phyloP scores from a whole-genome alignment of 2,797 vertebrate species.

The Champsocephalus esox region DNA sequence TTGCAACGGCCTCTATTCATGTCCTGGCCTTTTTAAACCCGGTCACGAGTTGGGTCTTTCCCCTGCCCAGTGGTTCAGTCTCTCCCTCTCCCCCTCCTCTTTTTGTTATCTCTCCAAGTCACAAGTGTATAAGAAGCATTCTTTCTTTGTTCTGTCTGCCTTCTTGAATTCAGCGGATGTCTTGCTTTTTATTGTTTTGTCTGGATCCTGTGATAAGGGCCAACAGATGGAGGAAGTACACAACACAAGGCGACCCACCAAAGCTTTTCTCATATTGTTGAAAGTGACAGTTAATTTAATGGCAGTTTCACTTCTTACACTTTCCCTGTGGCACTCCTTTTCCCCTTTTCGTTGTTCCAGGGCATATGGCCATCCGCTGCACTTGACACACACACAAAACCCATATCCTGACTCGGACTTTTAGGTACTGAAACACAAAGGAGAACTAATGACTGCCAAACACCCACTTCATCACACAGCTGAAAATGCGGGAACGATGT shows the following conservation, averaged over 20 bases:
- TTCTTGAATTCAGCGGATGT: slow-evolving; percentile 46
- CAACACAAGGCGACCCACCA: neutral
- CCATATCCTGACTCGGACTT: slow-evolving; percentile 74
- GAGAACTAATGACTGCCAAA: slow-evolving; percentile 47
- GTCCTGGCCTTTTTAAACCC: slow-evolving; percentile 46
- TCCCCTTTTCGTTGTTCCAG: slow-evolving; percentile 54
- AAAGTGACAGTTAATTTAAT: slow-evolving; percentile 65
- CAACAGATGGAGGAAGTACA: slow-evolving; percentile 34
- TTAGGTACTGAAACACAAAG: slow-evolving; percentile 65
- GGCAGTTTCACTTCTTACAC: slow-evolving; percentile 52
- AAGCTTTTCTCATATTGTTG: slow-evolving; percentile 49
- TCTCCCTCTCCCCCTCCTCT: neutral
- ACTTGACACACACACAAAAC: slow-evolving; percentile 34
- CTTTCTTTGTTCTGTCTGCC: slow-evolving; percentile 35
- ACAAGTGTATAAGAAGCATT: slow-evolving; percentile 48
- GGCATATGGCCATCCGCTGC: slow-evolving; percentile 53
- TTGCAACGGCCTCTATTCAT: slow-evolving; percentile 46
- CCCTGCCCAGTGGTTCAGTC: slow-evolving; percentile 7
- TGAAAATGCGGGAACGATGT: slow-evolving; percentile 30
- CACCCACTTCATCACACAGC: slow-evolving; percentile 39
- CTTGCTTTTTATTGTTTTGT: slow-evolving; percentile 43
- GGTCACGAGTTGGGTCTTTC: slow-evolving; percentile 46
- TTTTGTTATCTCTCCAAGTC: slow-evolving; percentile 48
- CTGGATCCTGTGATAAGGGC: slow-evolving; percentile 56
- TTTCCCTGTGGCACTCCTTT: slow-evolving; percentile 51